Base-by-base conservation (phyloP, 2,113 vertebrate species). In the Montifringilla adamsi region DNA sequence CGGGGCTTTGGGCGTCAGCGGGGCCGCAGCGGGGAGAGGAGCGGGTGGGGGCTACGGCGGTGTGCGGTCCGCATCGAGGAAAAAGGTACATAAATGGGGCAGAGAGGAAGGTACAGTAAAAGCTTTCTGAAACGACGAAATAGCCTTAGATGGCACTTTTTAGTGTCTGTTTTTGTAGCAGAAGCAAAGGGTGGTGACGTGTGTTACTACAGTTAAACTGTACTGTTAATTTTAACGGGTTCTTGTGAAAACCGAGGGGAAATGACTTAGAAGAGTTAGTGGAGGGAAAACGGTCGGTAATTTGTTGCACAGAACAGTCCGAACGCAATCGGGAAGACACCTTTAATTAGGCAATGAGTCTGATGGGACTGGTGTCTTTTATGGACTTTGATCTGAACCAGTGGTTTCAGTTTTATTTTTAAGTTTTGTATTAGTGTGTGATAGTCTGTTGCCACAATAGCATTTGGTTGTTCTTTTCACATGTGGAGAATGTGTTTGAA, bases 31-130 rank as follows among this genome's bases (percentile, higher is more conserved):
- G 19, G 26, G 46, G 5, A 37, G 5, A 4, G 41, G 0, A 24
- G 31, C 49, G 16, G 30, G 15, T 12, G 16, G 31, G 53, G 9
- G 27, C 37, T 27, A 0, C 22, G 3, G 56, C 8, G 5, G 72
- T 18, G n/a, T 1, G 7, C 7, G 56, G 1, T 15, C 4, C 23
- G 16, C 37, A 4, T 1, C 18, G 6, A 1, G 22, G 9, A 1
- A 10, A 52, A 10, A 21, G 5, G 11, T 6, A 2, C 4, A 6
- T 30, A 11, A 49, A 1, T 1, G 15, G 15, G 22, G 37, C 24
- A 6, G 33, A 14, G 26, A 6, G 47, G 6, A n/a, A 13, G 9
- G 58, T 18, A 1, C 24, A 1, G 14, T 3, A 5, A 37, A 27
- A 41, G 26, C 23, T 5, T 56, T 26, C 8, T 9, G 62, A 44